Evolutionary conservation across 2,113 vertebrate species (phyloP).

Genomic region (Platysteira castanea): DNA sequence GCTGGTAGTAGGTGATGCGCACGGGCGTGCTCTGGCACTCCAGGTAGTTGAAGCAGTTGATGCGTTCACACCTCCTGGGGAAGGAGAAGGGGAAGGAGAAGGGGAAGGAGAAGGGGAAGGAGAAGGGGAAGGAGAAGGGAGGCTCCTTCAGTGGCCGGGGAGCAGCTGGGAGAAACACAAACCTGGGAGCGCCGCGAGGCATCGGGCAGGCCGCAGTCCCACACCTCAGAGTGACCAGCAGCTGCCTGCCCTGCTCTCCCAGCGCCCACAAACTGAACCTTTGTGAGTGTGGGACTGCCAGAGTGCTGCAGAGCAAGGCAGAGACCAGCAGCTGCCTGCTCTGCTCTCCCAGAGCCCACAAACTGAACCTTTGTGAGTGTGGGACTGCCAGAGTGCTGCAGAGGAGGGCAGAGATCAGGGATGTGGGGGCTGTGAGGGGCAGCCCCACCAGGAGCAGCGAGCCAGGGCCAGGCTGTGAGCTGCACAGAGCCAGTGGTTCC

Average conservation of each 20-base stretch:
- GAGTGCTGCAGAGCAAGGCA: neutral
- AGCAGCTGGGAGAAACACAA: neutral
- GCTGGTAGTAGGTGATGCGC: constrained; percentile 88
- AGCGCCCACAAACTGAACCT: neutral
- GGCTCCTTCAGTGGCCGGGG: neutral
- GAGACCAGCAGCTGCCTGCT: neutral
- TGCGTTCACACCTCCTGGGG: constrained; percentile 85
- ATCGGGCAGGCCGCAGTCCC: neutral
- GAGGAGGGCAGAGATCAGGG: neutral
- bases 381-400: neutral
- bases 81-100: neutral
- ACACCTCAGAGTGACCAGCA: neutral
- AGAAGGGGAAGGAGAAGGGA: neutral
- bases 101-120: too few relatives aligned
- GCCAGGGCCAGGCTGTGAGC: neutral
- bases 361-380: neutral
- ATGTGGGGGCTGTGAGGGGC: neutral
- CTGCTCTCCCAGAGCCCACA: neutral
- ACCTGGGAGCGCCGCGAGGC: neutral
- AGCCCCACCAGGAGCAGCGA: neutral
- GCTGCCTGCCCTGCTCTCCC: neutral
- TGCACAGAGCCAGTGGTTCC: neutral
- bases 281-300: neutral
- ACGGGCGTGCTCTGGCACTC: constrained; percentile 85
- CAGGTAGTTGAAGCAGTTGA: constrained; percentile 78